phyloP scores from a whole-genome alignment of 2,888 invertebrate species.

The Notodonta dromedarius region DNA sequence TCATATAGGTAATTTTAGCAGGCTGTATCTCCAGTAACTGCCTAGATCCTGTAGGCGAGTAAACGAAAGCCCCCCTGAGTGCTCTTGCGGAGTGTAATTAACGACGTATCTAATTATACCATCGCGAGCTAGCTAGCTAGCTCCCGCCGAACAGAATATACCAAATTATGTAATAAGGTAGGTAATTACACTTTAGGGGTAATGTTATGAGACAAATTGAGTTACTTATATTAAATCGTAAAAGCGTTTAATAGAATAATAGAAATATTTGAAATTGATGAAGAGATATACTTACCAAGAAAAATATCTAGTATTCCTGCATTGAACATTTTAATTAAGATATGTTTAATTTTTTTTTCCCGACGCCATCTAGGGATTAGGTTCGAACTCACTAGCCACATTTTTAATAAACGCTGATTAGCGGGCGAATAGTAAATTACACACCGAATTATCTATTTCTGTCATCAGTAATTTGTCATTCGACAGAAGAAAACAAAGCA shows the following conservation, averaged over 20 bases:
- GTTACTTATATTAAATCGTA: conserved; percentile 36
- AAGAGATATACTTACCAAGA: not conserved
- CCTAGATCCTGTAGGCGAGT: conserved; percentile 48
- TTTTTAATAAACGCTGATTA: too few relatives aligned
- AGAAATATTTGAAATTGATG: not conserved
- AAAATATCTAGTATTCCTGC: too few relatives aligned
- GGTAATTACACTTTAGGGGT: conserved; percentile 61
- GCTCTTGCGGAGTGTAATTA: conserved; percentile 72
- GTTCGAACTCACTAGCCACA: too few relatives aligned
- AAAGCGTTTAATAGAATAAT: conserved; percentile 5
- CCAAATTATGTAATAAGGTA: conserved; percentile 69
- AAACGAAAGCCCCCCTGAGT: conserved; percentile 60
- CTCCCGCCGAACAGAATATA: conserved; percentile 59
- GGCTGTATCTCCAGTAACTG: not conserved
- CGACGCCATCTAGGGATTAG: too few relatives aligned
- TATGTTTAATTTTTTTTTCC: too few relatives aligned
- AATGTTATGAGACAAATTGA: conserved; percentile 63
- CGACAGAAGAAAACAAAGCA: too few relatives aligned
- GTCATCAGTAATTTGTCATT: too few relatives aligned
- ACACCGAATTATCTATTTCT: too few relatives aligned
- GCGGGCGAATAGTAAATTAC: too few relatives aligned
- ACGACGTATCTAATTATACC: conserved; percentile 80
- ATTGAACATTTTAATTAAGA: too few relatives aligned
- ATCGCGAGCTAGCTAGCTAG: conserved; percentile 49
- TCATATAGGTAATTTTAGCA: too few relatives aligned